Evolutionary conservation across 1,140 invertebrate genomes (phyloP), one percentile per base, ranked within the genome.

Genomic region (Calliopsis andreniformis): DNA sequence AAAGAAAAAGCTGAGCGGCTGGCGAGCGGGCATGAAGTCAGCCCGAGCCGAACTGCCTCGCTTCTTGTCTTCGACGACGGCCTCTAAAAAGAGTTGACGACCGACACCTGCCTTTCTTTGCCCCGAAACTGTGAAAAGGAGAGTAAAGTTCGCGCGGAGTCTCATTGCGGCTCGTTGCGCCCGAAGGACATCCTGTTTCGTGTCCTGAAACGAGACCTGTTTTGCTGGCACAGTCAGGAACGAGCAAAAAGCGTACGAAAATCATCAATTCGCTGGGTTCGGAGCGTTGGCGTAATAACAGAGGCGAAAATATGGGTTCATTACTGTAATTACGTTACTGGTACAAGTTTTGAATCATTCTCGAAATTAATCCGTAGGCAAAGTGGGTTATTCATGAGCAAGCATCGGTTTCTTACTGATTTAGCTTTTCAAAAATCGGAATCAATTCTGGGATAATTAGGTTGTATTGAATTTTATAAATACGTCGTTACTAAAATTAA

Each of bases 171-270:
- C 23, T 20, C 4, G 20, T 47, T 35, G 70, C 39, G 10, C 35
- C 23, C 61, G 71, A 66, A 75, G 62, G 61, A 66, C 71, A 55
- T 47, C 71, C 42, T 66, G 71, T 75, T 56, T 56, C 71, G 42
- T 30, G 51, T 39, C 18, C 43, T 25, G 58, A 28, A 42, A 18
- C 6, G 12, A n/a, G 56, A 49, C 6, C 49, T 56, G 35, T n/a
- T 43, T 8, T 51, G 56, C 30, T 53, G 28, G 62, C 42, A 18
- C 47, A 10, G 43, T 18, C 2, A 20, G 2, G 4, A 5, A 20
- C 6, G 1, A 6, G 5, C 18, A 23, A 53, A 63, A 30, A 53
- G n/a, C n/a, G 8, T n/a, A 51, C 20, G 56, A 51, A 63, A 39
- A 63, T 63, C 32, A 63, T 39, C 30, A 43, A 49, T 71, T 62